Percentiles rank a stretch among this genome's conserved stretches.
Evolutionary conservation across 2,888 invertebrate species (phyloP).

Genomic region (Agrotis exclamationis): DNA sequence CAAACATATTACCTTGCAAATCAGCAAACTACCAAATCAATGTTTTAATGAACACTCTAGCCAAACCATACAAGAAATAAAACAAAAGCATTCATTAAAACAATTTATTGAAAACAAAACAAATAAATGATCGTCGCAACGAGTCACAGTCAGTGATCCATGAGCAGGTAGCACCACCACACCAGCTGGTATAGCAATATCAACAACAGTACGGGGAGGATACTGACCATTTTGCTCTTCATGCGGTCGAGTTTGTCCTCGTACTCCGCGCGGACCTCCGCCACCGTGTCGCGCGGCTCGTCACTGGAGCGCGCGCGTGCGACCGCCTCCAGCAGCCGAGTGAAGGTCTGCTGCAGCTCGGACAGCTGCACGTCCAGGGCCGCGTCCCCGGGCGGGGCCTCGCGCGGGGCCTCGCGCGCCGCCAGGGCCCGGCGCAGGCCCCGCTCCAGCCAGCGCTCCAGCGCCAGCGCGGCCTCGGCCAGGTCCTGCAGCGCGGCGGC

Average conservation of each 20-base stretch:
- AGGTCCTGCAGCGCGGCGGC: constrained; percentile 85
- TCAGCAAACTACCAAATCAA: constrained; percentile 65
- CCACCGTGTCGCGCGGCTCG: constrained; percentile 79
- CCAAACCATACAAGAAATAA: constrained; percentile 77
- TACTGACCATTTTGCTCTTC: constrained; percentile 95
- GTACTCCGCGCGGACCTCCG: constrained; percentile 92
- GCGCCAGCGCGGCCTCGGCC: constrained; percentile 81
- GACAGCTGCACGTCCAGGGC: constrained; percentile 82
- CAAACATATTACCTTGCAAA: constrained; percentile 81
- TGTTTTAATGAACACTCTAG: constrained; percentile 78
- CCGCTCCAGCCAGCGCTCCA: constrained; percentile 86
- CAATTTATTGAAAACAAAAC: constrained; percentile 78
- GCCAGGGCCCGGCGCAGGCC: constrained; percentile 74
- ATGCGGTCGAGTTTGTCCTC: constrained; percentile 95
- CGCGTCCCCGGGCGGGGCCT: constrained; percentile 71
- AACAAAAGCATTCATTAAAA: constrained; percentile 84
- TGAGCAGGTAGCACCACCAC: constrained; percentile 88
- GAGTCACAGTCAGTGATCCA: constrained; percentile 82
- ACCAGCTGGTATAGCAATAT: constrained; percentile 87
- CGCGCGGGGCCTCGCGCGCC: constrained; percentile 65
- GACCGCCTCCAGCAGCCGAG: constrained; percentile 78
- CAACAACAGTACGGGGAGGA: constrained; percentile 85
- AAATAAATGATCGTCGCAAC: constrained; percentile 73
- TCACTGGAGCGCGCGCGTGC: constrained; percentile 76
- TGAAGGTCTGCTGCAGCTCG: constrained; percentile 79